A percentile compares a stretch with the other conserved stretches of the same genome.
These are phyloP conservation scores for Xanthia togata DNA, from an alignment of 2,888 invertebrate genomes.

Conservation along the genomic window DNA sequence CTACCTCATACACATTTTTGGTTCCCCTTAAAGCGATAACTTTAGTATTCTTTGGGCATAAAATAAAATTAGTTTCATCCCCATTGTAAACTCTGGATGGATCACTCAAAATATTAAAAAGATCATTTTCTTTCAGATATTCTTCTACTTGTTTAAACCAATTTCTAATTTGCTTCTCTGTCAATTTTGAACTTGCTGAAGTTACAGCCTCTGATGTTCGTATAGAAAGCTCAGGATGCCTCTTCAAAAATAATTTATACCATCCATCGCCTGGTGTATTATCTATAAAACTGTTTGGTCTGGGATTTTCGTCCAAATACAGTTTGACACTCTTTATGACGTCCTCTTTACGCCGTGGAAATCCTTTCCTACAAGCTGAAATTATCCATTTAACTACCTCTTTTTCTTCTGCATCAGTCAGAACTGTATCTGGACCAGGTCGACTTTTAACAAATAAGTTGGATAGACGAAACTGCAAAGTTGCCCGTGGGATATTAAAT, in stretches of 20 bases:
- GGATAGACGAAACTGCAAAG: slow-evolving; percentile 59
- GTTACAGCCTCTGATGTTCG: slow-evolving; percentile 63
- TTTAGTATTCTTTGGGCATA: slow-evolving; percentile 55
- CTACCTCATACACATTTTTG: slow-evolving; percentile 31
- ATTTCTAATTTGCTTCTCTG: slow-evolving; percentile 59
- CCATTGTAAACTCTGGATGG: slow-evolving; percentile 48
- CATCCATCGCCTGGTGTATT: slow-evolving; percentile 57
- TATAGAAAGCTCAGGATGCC: slow-evolving; percentile 57
- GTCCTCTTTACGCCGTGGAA: slow-evolving; percentile 58
- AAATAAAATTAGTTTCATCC: slow-evolving; percentile 63
- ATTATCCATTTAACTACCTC: slow-evolving; percentile 59
- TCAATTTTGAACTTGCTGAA: slow-evolving; percentile 57
- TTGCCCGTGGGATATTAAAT: slow-evolving; percentile 61
- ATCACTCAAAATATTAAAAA: slow-evolving; percentile 59
- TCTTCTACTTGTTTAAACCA: slow-evolving; percentile 63
- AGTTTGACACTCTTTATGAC: slow-evolving; percentile 48
- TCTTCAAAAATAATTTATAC: slow-evolving; percentile 58
- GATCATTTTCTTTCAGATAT: slow-evolving; percentile 60
- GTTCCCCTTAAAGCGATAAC: slow-evolving; percentile 40
- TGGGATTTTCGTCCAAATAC: slow-evolving; percentile 47
- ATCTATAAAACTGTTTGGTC: slow-evolving; percentile 52
- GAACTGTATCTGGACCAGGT: slow-evolving; percentile 61
- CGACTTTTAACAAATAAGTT: slow-evolving; percentile 56
- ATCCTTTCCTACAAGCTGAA: slow-evolving; percentile 55
- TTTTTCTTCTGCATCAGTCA: slow-evolving; percentile 57